These are phyloP conservation scores for Melanotaenia maccullochi DNA, from an alignment of 2,797 vertebrate species.

Conservation along the genomic window DNA sequence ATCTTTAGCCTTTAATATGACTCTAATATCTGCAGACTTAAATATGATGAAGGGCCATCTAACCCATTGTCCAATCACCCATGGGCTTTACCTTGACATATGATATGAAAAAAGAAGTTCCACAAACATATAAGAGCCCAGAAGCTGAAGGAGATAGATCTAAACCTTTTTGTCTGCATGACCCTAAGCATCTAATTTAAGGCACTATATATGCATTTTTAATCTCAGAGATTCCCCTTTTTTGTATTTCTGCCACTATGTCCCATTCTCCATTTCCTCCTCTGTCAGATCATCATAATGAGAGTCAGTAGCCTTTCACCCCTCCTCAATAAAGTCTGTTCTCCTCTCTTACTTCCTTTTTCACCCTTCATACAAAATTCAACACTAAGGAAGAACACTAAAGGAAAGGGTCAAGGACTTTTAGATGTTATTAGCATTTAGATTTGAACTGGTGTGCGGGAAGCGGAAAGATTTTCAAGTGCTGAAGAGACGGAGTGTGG, in stretches of 20 bases:
- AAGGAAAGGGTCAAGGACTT: slow-evolving; percentile 70
- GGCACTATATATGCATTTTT: slow-evolving; percentile 66
- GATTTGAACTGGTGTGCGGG: slow-evolving; percentile 69
- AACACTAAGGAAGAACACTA: slow-evolving; percentile 47
- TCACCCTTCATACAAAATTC: slow-evolving; percentile 72
- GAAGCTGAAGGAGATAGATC: slow-evolving; percentile 23
- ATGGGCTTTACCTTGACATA: slow-evolving; percentile 27
- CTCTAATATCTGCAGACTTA: slow-evolving; percentile 44
- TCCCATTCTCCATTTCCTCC: slow-evolving; percentile 37
- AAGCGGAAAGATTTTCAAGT: slow-evolving; percentile 51
- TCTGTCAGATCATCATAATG: slow-evolving; percentile 66
- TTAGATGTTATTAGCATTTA: slow-evolving; percentile 78
- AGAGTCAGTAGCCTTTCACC: slow-evolving; percentile 70
- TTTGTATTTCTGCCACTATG: slow-evolving; percentile 36
- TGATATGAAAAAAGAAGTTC: slow-evolving; percentile 35
- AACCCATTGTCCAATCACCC: slow-evolving; percentile 23
- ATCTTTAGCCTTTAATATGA: slow-evolving; percentile 44
- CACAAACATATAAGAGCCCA: slow-evolving; percentile 34
- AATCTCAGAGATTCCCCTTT: slow-evolving; percentile 54
- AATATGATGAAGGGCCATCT: slow-evolving; percentile 25
- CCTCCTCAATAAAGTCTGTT: slow-evolving; percentile 59
- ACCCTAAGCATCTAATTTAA: slow-evolving; percentile 47
- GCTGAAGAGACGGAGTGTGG: slow-evolving; percentile 13
- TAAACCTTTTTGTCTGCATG: slow-evolving; percentile 12
- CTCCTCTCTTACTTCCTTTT: slow-evolving; percentile 42